Percentiles rank a stretch among this genome's conserved stretches.
phyloP scores from a whole-genome alignment of 2,797 vertebrate species.

The Phrynocephalus vlangalii region DNA sequence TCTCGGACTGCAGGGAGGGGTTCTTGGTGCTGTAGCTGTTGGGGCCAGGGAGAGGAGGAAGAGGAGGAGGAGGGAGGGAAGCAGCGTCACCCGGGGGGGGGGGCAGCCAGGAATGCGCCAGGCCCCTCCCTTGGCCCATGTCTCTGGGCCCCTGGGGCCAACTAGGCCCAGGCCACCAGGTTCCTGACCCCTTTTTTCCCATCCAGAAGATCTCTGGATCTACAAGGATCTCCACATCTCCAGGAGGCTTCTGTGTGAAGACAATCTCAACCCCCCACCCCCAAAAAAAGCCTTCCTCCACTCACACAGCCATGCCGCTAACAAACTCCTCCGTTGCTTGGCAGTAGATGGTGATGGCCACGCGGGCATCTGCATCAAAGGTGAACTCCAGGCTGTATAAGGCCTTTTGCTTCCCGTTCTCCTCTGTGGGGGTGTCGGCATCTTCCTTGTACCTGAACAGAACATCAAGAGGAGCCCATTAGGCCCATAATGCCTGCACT shows the following conservation, averaged over 20 bases:
- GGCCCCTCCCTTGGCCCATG: neutral
- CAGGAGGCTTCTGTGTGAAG: too few species aligned
- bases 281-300: constrained; percentile 23
- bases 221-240: too few species aligned
- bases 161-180: too few species aligned
- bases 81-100: rapidly evolving
- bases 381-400: constrained; percentile 97
- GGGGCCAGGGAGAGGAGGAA: constrained; percentile 28
- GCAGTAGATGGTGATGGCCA: constrained; percentile 96
- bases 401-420: constrained; percentile 88
- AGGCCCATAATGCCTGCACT: too few species aligned
- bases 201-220: too few species aligned
- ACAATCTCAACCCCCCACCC: too few species aligned
- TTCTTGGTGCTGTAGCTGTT: constrained; percentile 93
- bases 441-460: constrained; percentile 93
- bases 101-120: neutral
- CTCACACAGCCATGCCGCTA: constrained; percentile 95
- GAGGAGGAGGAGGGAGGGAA: constrained; percentile 18
- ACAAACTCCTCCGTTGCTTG: constrained; percentile 96
- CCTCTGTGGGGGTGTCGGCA: constrained; percentile 87
- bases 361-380: constrained; percentile 94
- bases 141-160: neutral
- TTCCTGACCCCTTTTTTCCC: too few species aligned
- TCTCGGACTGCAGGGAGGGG: constrained; percentile 90
- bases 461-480: neutral